Evolutionary conservation across 1,140 invertebrate species (phyloP).

Genomic region (Trypoxylus dichotomus): DNA sequence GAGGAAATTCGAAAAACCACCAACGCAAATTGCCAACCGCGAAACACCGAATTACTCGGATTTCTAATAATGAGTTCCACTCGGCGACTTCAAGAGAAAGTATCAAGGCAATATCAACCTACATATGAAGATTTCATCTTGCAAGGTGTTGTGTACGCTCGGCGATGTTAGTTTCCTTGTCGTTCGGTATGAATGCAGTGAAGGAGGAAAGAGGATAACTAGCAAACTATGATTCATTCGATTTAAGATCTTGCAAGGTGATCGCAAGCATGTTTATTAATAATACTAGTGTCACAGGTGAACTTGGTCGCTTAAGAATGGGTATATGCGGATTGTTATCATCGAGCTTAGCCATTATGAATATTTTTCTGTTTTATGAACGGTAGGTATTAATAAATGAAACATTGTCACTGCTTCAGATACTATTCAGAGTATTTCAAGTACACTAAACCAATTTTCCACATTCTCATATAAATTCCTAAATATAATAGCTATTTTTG

Average conservation of each 20-base stretch:
- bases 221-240: neutral
- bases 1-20: neutral
- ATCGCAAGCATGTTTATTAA: neutral
- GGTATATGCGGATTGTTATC: too few species aligned
- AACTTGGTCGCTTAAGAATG: too few species aligned
- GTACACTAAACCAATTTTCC: too few species aligned
- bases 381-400: too few species aligned
- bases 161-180: too few species aligned
- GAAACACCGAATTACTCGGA: neutral
- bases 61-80: conserved; percentile 7
- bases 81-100: neutral
- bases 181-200: neutral
- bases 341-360: too few species aligned
- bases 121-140: neutral
- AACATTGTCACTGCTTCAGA: too few species aligned
- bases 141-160: neutral
- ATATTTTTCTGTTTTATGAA: too few species aligned
- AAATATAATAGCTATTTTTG: too few species aligned
- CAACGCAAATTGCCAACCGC: neutral
- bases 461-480: too few species aligned
- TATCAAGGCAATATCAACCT: conserved; percentile 17
- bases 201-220: neutral
- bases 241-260: neutral
- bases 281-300: too few species aligned
- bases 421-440: too few species aligned